Base-by-base conservation (phyloP, 2,888 invertebrate species). In the Nephrocerus scutellatus region DNA sequence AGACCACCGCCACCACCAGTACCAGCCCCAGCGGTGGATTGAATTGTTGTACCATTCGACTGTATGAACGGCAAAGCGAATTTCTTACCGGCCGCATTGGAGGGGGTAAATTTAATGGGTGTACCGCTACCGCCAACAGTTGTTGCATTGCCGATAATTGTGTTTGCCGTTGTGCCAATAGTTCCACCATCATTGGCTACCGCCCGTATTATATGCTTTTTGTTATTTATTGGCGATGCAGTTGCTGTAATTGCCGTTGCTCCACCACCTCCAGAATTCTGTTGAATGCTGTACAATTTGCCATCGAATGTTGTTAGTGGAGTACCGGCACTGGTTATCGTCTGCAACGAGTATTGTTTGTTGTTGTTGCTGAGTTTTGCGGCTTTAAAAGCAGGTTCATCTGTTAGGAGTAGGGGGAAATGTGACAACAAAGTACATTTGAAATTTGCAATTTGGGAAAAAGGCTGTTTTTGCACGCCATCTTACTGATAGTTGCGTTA, bases 71-170 rank as follows among this genome's bases (percentile, higher is more conserved):
- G 50, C 28, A 53, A 36, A 10, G 36, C 39, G 7, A 46, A 30
- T 42, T 39, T 23, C 20, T 37, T 36, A 37, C 20, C 31, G 30
- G 39, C 20, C 31, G 30, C 37, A 9, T 44, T 29, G 4, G 43
- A 30, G 5, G 36, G 24, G 42, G 35, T 21, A 46, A 41, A 29
- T 41, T 41, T 42, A 8, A 43, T 14, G 29, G 35, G 16, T 35
- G 21, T 47, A 30, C 34, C 22, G 16, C 40, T 22, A 9, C 32
- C 36, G 12, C 36, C 37, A 13, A 52, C 44, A 6, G 52, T 49
- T 1, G 59, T 59, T 1, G 63, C 57, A 22, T 63, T 60, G n/a
- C n/a, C n/a, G 7, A 62, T 62, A 13, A 55, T 62, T 3, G 62
- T 62, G 39, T 59, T 62, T 1, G 63, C 56, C 2, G 63, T 40